A percentile compares a stretch with the other conserved stretches of the same genome.
phyloP scores from a whole-genome alignment of 2,113 vertebrate species.

The Sinosuthora webbiana region DNA sequence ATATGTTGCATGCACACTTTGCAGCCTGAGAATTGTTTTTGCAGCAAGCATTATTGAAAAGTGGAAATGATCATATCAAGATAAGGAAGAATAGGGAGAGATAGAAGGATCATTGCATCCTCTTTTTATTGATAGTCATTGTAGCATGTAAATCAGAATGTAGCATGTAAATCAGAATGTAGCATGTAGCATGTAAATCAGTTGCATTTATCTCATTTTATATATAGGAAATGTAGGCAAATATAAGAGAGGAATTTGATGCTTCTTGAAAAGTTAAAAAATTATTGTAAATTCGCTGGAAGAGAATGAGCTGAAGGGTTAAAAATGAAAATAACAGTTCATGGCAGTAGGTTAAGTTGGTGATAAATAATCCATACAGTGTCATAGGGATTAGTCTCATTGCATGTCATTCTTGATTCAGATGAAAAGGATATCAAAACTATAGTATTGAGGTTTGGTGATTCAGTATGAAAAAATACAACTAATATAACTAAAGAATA shows the following conservation, averaged over 20 bases:
- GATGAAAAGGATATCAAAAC: neutral
- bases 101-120: neutral
- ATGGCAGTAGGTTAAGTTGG: neutral
- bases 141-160: neutral
- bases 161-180: neutral
- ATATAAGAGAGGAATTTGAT: neutral
- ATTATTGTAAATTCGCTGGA: neutral
- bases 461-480: conserved; percentile 46
- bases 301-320: neutral
- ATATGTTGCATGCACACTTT: neutral
- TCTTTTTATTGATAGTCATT: neutral
- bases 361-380: neutral
- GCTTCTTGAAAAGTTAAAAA: neutral
- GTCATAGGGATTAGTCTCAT: neutral
- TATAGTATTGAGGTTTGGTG: neutral
- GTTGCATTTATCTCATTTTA: neutral
- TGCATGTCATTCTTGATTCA: conserved; percentile 16
- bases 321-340: conserved; percentile 2
- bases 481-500: neutral
- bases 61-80: neutral
- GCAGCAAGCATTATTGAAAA: neutral
- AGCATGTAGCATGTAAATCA: too few species aligned
- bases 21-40: neutral
- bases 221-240: neutral
- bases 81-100: neutral